Percentiles rank a stretch among this genome's conserved stretches.
Evolutionary conservation across 2,113 vertebrate species (phyloP).

Genomic region (Lipotes vexillifer): DNA sequence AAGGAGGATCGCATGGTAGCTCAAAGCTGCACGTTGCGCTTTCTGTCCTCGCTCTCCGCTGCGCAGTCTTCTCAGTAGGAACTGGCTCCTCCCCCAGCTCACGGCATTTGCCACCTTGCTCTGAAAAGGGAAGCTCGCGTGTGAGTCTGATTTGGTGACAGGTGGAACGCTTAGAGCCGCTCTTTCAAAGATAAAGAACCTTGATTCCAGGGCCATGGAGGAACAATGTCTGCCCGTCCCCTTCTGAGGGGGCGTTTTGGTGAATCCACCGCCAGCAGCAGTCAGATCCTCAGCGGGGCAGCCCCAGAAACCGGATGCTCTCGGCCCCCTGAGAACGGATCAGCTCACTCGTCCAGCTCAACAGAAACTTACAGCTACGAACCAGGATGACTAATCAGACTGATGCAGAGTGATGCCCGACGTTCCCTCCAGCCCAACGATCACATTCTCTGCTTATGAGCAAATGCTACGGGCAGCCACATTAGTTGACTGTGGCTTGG

Average conservation of each 20-base stretch:
- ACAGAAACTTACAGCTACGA: neutral
- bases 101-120: neutral
- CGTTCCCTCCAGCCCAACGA: neutral
- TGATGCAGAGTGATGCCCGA: conserved; percentile 15
- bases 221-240: neutral
- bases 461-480: neutral
- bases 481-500: neutral
- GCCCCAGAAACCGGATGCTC: neutral
- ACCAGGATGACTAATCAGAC: conserved; percentile 18
- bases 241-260: neutral
- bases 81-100: neutral
- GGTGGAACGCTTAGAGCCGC: neutral
- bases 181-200: neutral
- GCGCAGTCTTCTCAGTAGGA: neutral
- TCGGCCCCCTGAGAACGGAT: neutral
- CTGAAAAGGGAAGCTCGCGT: neutral
- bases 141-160: neutral
- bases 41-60: neutral
- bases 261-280: neutral
- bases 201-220: neutral
- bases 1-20: neutral
- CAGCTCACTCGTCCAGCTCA: neutral
- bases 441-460: conserved; percentile 34
- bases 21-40: neutral
- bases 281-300: neutral